phyloP scores from a whole-genome alignment of 2,113 vertebrate genomes.

The Centropus bengalensis region DNA sequence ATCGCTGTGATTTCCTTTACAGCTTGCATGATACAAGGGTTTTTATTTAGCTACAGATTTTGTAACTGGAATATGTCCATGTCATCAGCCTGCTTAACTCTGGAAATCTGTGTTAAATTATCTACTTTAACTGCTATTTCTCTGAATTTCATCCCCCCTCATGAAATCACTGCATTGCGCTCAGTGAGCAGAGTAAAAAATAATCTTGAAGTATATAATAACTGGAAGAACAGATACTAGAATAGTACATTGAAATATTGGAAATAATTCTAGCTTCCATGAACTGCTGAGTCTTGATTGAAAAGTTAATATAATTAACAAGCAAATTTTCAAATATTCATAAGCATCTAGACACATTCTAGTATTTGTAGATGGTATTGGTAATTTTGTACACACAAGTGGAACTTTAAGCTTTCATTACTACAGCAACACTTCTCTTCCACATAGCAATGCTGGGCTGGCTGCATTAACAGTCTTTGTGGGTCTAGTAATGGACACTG shows the following conservation, averaged over 20 bases:
- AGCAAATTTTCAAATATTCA: not conserved
- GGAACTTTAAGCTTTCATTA: not conserved
- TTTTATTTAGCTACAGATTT: not conserved
- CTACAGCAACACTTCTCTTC: not conserved
- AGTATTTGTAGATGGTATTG: not conserved
- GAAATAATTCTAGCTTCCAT: not conserved
- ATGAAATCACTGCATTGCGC: not conserved
- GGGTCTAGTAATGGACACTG: not conserved
- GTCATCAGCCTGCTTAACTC: not conserved
- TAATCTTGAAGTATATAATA: not conserved
- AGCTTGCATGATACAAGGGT: not conserved
- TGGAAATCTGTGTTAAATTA: not conserved
- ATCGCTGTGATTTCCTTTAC: not conserved
- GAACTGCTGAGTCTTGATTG: not conserved
- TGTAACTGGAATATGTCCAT: fast-evolving
- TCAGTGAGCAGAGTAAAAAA: not conserved
- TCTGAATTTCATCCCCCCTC: not conserved
- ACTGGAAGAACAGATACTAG: not conserved
- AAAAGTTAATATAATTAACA: not conserved
- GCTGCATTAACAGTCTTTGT: not conserved
- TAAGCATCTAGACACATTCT: not conserved
- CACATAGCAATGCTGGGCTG: not conserved
- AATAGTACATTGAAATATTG: not conserved
- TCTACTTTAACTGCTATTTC: not conserved
- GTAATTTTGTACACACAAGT: not conserved